Evolutionary conservation across 2,113 vertebrate genomes (phyloP).

Genomic region (Eleginops maclovinus): DNA sequence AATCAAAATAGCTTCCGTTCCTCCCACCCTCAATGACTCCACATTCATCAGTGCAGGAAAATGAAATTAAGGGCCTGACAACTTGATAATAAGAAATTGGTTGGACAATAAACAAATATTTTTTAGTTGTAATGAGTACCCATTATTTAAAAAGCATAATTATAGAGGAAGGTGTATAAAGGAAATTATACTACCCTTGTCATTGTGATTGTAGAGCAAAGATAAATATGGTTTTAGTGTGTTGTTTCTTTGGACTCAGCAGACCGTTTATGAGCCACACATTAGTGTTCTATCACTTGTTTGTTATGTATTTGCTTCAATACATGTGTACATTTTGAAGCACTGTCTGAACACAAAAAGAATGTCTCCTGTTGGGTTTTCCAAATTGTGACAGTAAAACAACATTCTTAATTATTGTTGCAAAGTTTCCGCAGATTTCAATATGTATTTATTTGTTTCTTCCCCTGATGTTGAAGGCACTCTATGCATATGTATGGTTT

Average conservation of each 20-base stretch:
- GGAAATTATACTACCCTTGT: slow-evolving; percentile 22
- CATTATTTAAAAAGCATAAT: slow-evolving; percentile 68
- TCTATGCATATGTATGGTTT: slow-evolving; percentile 82
- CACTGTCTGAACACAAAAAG: slow-evolving; percentile 34
- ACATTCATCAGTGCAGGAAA: slow-evolving; percentile 78
- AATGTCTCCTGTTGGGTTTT: slow-evolving; percentile 34
- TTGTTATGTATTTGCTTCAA: slow-evolving; percentile 8
- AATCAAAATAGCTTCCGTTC: slow-evolving; percentile 69
- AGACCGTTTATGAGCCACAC: slow-evolving; percentile 19
- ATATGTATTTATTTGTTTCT: slow-evolving; percentile 59
- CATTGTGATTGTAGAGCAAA: slow-evolving; percentile 14
- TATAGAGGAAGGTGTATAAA: slow-evolving; percentile 42
- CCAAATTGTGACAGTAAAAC: slow-evolving; percentile 55
- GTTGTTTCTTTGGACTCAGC: slow-evolving; percentile 26
- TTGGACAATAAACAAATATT: slow-evolving; percentile 69
- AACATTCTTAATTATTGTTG: slow-evolving; percentile 69
- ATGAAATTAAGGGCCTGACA: slow-evolving; percentile 73
- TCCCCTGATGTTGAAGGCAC: slow-evolving; percentile 54
- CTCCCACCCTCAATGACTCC: slow-evolving; percentile 59
- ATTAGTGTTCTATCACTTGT: slow-evolving; percentile 24
- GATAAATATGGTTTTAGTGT: slow-evolving; percentile 26
- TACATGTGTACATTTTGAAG: slow-evolving; percentile 10
- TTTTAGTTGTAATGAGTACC: slow-evolving; percentile 59
- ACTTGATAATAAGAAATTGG: slow-evolving; percentile 75
- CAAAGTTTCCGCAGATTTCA: slow-evolving; percentile 69